phyloP scores from a whole-genome alignment of 1,140 invertebrate species.

The Colletes gigas region DNA sequence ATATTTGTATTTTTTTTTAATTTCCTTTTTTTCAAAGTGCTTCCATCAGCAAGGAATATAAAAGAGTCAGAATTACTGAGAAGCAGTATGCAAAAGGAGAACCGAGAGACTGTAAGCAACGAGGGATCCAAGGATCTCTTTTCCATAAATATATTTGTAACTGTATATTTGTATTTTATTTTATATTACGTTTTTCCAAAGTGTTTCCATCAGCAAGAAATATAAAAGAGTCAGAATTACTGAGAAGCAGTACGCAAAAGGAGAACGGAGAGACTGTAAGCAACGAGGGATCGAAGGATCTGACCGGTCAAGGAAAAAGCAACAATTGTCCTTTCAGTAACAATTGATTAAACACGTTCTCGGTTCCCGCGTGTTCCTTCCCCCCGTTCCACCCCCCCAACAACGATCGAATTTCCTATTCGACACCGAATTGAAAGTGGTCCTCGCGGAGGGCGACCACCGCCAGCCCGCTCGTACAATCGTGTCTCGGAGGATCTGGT shows the following conservation, averaged over 20 bases:
- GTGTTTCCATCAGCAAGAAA: too few species aligned
- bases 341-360: constrained; percentile 43
- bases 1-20: too few species aligned
- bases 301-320: constrained; percentile 5
- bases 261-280: not conserved
- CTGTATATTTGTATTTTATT: too few species aligned
- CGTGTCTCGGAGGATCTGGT: constrained; percentile 45
- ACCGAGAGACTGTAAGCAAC: not conserved
- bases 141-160: too few species aligned
- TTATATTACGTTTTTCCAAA: too few species aligned
- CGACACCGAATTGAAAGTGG: constrained; percentile 47
- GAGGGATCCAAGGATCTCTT: too few species aligned
- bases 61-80: too few species aligned
- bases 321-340: constrained; percentile 20
- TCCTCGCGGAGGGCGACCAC: not conserved
- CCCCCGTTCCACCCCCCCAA: not conserved
- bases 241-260: not conserved
- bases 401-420: constrained; percentile 41
- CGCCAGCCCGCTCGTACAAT: not conserved
- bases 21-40: too few species aligned
- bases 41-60: too few species aligned
- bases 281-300: too few species aligned
- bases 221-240: too few species aligned
- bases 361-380: not conserved
- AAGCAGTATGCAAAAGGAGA: not conserved